These are phyloP conservation scores for Burhinus bistriatus DNA, from an alignment of 2,113 vertebrate species.

Conservation along the genomic window DNA sequence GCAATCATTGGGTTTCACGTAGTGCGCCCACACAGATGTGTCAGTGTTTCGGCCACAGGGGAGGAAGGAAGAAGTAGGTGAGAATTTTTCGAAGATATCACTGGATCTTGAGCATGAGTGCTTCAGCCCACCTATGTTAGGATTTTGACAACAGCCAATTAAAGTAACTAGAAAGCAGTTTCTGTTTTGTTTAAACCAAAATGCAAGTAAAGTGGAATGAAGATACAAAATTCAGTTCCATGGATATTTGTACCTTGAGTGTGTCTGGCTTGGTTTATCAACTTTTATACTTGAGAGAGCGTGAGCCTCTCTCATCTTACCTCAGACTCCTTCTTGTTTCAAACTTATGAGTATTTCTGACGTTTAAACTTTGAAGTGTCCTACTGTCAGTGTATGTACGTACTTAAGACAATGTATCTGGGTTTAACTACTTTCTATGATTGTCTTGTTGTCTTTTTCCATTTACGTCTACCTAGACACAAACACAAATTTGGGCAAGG, in stretches of 20 bases:
- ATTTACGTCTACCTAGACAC: not conserved
- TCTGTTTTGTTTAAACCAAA: not conserved
- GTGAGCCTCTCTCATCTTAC: not conserved
- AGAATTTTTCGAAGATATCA: accelerated
- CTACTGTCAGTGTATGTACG: not conserved
- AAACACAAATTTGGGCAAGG: not conserved
- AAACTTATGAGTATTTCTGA: not conserved
- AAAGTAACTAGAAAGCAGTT: not conserved
- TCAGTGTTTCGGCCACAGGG: not conserved
- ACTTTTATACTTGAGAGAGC: not conserved
- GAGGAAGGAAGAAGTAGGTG: not conserved
- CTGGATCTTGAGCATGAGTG: not conserved
- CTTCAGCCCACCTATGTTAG: not conserved
- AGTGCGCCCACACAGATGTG: not conserved
- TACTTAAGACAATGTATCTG: not conserved
- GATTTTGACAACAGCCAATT: not conserved
- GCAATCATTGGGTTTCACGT: not conserved
- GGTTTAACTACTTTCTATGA: not conserved
- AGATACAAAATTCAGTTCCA: not conserved
- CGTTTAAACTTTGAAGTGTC: not conserved
- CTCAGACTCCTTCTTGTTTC: not conserved
- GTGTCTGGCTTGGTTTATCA: not conserved
- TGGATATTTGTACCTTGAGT: not conserved
- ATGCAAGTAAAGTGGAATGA: not conserved
- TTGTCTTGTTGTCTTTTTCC: not conserved